Conservation (phyloP, 2,113 vertebrate species). For the Hoplias malabaricus region DNA sequence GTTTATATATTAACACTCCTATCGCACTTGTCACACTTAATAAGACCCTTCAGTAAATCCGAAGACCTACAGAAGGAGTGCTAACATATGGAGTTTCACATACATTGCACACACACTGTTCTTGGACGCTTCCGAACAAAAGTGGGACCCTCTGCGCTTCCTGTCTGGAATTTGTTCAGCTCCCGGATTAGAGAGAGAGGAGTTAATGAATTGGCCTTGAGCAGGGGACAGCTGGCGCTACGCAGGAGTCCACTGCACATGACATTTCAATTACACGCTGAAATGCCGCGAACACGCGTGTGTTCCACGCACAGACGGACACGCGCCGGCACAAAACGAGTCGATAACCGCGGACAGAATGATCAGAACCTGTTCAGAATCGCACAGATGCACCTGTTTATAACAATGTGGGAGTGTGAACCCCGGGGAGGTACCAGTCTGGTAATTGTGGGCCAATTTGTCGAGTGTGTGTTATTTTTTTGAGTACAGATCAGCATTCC, state of each 20-base stretch:
- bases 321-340: background rate
- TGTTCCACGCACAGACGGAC: background rate
- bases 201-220: conserved; percentile 52
- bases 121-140: background rate
- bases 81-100: background rate
- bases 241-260: conserved; percentile 79
- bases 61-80: too few species aligned
- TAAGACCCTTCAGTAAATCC: too few species aligned
- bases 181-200: conserved; percentile 31
- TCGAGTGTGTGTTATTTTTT: too few species aligned
- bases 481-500: too few species aligned
- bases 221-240: conserved; percentile 76
- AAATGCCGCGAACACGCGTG: conserved; percentile 9
- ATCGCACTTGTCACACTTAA: too few species aligned
- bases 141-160: conserved; percentile 23
- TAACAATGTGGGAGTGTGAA: background rate
- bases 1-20: background rate
- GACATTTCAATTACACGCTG: conserved; percentile 77
- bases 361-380: conserved; percentile 1
- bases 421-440: too few species aligned
- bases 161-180: conserved; percentile 17
- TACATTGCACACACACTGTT: background rate
- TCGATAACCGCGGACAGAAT: background rate
- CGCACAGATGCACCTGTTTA: background rate
- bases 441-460: too few species aligned